These are phyloP conservation scores for Pipa parva DNA, from an alignment of 2,113 vertebrate species.

Conservation along the genomic window DNA sequence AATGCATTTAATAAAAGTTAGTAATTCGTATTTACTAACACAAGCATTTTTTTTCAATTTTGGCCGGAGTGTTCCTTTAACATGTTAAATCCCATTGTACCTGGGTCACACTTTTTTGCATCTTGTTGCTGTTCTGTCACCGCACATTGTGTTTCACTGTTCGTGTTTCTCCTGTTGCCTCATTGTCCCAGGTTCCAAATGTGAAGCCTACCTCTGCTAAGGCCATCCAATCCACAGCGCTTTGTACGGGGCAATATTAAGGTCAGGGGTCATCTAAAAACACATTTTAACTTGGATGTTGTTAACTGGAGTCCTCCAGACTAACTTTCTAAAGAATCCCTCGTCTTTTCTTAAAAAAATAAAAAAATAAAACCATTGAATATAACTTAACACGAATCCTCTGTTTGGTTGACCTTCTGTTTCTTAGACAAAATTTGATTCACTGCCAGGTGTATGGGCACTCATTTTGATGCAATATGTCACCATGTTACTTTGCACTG, in stretches of 20 bases:
- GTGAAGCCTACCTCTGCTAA: constrained; percentile 70
- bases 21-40: too few relatives aligned
- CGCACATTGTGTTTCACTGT: constrained; percentile 49
- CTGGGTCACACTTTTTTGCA: constrained; percentile 9
- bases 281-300: constrained; percentile 63
- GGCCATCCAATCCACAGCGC: constrained; percentile 65
- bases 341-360: constrained; percentile 43
- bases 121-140: constrained; percentile 45
- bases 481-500: too few relatives aligned
- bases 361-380: constrained; percentile 4
- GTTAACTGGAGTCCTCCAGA: constrained; percentile 57
- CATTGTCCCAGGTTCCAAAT: constrained; percentile 75
- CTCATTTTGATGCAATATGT: too few relatives aligned
- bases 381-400: constrained; percentile 23
- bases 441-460: too few relatives aligned
- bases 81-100: constrained; percentile 18
- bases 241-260: constrained; percentile 79
- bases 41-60: too few relatives aligned
- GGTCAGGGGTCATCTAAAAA: constrained; percentile 75
- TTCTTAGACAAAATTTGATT: not conserved
- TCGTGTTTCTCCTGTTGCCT: constrained; percentile 69
- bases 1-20: too few relatives aligned
- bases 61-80: too few relatives aligned
- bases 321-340: constrained; percentile 59
- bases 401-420: constrained; percentile 13